A percentile compares a stretch with the other conserved stretches of the same genome.
Conservation (phyloP, 2,797 vertebrate species). For the Betta splendens region DNA sequence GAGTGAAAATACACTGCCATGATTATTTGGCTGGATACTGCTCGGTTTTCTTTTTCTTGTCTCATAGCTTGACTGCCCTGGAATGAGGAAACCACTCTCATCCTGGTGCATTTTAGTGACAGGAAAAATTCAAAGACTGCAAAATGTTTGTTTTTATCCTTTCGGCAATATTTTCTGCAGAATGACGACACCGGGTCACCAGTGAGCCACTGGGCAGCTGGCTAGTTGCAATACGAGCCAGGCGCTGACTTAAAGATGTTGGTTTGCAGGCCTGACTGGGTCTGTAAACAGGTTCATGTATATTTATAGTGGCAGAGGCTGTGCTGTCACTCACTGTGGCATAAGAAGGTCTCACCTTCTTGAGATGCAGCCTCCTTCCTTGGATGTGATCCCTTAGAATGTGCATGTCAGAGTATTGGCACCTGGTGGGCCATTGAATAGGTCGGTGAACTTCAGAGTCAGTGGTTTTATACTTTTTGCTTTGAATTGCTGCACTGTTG, state of each 20-base stretch:
- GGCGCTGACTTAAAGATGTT: conserved; percentile 44
- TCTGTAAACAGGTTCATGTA: conserved; percentile 68
- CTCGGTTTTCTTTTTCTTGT: conserved; percentile 5
- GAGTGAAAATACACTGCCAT: conserved; percentile 18
- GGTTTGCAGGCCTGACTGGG: conserved; percentile 31
- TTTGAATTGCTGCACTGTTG: conserved; percentile 17
- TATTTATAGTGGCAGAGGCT: conserved; percentile 69
- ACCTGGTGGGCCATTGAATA: conserved; percentile 28
- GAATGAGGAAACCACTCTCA: too few relatives aligned
- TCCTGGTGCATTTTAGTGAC: too few relatives aligned
- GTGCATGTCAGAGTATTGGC: conserved; percentile 27
- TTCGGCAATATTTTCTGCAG: neutral
- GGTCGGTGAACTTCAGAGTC: conserved; percentile 19
- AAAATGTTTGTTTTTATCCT: too few relatives aligned
- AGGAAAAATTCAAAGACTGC: too few relatives aligned
- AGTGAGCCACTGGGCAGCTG: conserved; percentile 20
- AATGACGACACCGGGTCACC: conserved; percentile 17
- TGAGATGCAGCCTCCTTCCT: conserved; percentile 18
- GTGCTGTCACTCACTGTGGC: conserved; percentile 60
- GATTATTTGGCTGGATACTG: conserved; percentile 10
- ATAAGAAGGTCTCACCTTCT: conserved; percentile 37
- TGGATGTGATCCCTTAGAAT: conserved; percentile 37
- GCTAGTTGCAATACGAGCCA: conserved; percentile 57
- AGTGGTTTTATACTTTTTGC: conserved; percentile 5
- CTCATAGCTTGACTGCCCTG: too few relatives aligned